phyloP scores from a whole-genome alignment of 2,797 vertebrate species.

The Sebastiscus tertius region DNA sequence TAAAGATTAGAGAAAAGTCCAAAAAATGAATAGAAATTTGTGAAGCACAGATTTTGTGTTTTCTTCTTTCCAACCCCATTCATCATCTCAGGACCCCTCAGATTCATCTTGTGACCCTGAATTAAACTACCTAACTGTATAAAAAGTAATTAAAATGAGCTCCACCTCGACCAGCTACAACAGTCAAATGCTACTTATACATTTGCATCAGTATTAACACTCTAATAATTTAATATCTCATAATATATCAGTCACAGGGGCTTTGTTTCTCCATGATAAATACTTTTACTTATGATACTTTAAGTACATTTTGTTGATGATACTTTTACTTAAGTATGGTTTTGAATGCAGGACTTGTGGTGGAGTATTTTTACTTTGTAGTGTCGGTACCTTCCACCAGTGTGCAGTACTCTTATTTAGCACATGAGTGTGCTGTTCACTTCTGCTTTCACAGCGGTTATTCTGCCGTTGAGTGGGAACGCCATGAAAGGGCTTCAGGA shows the following conservation, averaged over 20 bases:
- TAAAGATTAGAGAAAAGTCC: background rate
- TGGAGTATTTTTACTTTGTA: background rate
- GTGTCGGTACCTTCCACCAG: background rate
- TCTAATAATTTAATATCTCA: background rate
- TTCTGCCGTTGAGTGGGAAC: background rate
- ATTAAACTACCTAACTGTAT: background rate
- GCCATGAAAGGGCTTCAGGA: background rate
- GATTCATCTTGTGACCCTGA: background rate
- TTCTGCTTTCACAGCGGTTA: background rate
- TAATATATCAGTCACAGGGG: background rate
- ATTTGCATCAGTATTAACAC: background rate
- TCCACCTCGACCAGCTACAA: background rate
- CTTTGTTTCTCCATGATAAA: background rate
- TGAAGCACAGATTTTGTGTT: background rate
- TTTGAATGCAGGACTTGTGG: background rate
- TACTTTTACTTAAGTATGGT: background rate
- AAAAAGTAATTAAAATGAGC: background rate
- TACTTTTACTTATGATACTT: background rate
- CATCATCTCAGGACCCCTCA: background rate
- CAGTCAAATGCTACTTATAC: background rate
- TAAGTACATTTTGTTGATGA: background rate
- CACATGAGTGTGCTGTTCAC: conserved; percentile 67
- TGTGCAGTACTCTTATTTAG: conserved; percentile 30
- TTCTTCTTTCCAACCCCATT: background rate
- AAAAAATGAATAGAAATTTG: background rate